Conservation (phyloP, 2,888 invertebrate species). For the Dynastes tityus region DNA sequence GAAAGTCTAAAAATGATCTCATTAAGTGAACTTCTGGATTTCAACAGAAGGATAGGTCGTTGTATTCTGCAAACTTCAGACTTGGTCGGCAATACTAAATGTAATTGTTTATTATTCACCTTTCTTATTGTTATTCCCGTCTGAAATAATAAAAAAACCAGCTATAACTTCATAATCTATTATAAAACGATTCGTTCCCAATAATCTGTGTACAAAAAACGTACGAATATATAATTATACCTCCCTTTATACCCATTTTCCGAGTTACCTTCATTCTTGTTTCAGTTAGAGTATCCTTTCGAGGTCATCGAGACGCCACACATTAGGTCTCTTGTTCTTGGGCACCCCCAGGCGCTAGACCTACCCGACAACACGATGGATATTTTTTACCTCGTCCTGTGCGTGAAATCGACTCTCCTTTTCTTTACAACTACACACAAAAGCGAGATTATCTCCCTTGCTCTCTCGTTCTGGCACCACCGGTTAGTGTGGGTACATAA, state of each 20-base stretch:
- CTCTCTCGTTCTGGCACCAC: neutral
- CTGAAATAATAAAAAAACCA: neutral
- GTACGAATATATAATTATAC: neutral
- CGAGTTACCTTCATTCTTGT: too few relatives aligned
- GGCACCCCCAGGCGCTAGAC: neutral
- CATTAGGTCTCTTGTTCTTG: neutral
- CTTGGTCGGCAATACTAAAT: neutral
- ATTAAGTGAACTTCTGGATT: too few relatives aligned
- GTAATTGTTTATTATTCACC: neutral
- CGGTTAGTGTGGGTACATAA: neutral
- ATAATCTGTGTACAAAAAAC: neutral
- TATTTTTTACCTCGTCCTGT: neutral
- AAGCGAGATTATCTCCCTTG: neutral
- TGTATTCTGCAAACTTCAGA: too few relatives aligned
- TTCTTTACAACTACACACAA: neutral
- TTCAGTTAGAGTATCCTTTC: neutral
- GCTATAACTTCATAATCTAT: neutral
- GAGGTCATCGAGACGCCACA: neutral
- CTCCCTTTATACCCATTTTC: too few relatives aligned
- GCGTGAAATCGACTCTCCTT: neutral
- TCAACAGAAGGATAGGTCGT: too few relatives aligned
- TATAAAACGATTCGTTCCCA: neutral
- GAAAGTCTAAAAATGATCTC: too few relatives aligned
- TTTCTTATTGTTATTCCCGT: neutral
- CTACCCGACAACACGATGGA: neutral